These are phyloP conservation scores for Corythaeola cristata DNA, from an alignment of 2,113 vertebrate genomes.

Conservation along the genomic window DNA sequence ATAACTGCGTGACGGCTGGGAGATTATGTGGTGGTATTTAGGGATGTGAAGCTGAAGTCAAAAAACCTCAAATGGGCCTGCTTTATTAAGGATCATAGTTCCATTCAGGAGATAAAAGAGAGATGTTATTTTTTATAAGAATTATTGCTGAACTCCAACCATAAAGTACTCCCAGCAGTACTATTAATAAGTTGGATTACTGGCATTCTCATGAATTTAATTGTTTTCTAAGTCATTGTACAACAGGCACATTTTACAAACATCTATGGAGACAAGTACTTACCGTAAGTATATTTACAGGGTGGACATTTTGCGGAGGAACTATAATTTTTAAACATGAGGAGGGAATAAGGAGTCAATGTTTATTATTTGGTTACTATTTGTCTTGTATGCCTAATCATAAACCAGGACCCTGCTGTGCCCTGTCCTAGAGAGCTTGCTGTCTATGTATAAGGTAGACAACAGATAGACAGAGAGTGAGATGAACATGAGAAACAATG, in stretches of 20 bases:
- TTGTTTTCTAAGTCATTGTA: background rate
- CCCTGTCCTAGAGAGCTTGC: background rate
- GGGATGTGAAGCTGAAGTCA: background rate
- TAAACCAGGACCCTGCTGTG: background rate
- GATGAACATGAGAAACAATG: background rate
- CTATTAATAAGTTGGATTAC: background rate
- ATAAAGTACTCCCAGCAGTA: background rate
- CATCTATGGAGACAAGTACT: background rate
- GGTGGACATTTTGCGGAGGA: background rate
- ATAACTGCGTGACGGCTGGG: background rate
- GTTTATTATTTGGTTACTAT: background rate
- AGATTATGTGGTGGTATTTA: background rate
- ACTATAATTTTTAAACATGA: background rate
- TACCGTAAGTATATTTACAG: background rate
- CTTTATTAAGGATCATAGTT: background rate
- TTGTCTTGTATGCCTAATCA: background rate
- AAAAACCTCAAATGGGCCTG: background rate
- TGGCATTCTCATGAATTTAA: background rate
- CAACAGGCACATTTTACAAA: background rate
- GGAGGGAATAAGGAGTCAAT: background rate
- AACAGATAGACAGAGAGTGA: background rate
- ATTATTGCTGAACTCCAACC: background rate
- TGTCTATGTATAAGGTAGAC: background rate
- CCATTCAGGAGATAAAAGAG: background rate
- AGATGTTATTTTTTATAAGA: background rate